phyloP scores from a whole-genome alignment of 2,113 vertebrate genomes.

The Notarius lentiginosus region DNA sequence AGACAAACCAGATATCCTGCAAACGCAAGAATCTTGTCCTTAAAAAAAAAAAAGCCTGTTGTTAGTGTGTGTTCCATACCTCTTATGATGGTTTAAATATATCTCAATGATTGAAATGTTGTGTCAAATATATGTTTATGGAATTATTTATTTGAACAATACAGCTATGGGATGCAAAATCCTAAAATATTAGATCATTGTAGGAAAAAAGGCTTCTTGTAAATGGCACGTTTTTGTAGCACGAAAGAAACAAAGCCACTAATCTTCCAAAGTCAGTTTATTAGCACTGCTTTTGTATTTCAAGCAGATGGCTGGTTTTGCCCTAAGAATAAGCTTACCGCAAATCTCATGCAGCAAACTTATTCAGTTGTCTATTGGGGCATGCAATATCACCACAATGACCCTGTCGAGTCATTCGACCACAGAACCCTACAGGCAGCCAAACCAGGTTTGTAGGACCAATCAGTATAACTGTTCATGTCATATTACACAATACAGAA shows the following conservation, averaged over 20 bases:
- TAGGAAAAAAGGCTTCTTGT: not conserved
- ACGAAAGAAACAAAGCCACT: not conserved
- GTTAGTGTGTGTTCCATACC: not conserved
- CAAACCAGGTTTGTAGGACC: conserved; percentile 3
- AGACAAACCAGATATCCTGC: not conserved
- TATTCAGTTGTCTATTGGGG: not conserved
- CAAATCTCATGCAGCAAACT: not conserved
- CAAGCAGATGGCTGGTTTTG: not conserved
- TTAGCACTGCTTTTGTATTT: not conserved
- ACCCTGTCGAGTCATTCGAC: not conserved
- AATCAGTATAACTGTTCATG: conserved; percentile 23
- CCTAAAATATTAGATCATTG: not conserved
- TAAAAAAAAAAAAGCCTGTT: not conserved
- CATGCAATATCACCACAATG: not conserved
- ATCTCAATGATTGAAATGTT: not conserved
- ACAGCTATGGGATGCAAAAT: not conserved
- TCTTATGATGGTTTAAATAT: not conserved
- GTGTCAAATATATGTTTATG: not conserved
- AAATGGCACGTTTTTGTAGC: not conserved
- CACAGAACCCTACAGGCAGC: conserved; percentile 12
- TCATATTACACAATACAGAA: conserved; percentile 10
- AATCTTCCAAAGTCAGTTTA: not conserved
- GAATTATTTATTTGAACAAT: not conserved
- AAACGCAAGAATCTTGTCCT: not conserved
- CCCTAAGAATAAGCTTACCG: not conserved